phyloP scores from a whole-genome alignment of 2,797 vertebrate species.

The Petrocephalus sullivani region DNA sequence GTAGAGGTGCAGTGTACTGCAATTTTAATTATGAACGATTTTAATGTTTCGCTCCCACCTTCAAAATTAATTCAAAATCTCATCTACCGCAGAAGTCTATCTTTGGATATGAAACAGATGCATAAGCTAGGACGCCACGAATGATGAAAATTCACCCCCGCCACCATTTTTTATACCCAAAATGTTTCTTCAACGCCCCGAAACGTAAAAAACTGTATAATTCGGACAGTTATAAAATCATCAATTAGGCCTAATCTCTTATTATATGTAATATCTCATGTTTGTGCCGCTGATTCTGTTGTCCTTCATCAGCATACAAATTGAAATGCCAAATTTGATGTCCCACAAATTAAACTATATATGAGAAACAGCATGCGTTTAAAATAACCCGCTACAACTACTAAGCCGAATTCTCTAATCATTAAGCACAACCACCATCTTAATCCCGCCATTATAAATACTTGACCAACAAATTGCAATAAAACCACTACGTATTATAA shows the following conservation, averaged over 20 bases:
- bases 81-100: not conserved
- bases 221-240: not conserved
- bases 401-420: not conserved
- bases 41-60: not conserved
- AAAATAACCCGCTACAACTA: not conserved
- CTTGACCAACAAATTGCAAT: not conserved
- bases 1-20: not conserved
- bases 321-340: not conserved
- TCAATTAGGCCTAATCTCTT: not conserved
- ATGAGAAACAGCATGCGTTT: not conserved
- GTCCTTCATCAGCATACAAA: not conserved
- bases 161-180: not conserved
- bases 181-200: not conserved
- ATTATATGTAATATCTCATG: not conserved
- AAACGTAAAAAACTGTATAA: not conserved
- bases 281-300: not conserved
- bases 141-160: not conserved
- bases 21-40: not conserved
- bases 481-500: not conserved
- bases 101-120: not conserved
- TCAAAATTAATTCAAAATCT: not conserved
- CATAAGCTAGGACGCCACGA: not conserved
- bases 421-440: not conserved
- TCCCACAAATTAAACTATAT: not conserved
- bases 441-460: not conserved